Evolutionary conservation across 1,140 invertebrate genomes (phyloP).

Genomic region (Dendroctonus valens): DNA sequence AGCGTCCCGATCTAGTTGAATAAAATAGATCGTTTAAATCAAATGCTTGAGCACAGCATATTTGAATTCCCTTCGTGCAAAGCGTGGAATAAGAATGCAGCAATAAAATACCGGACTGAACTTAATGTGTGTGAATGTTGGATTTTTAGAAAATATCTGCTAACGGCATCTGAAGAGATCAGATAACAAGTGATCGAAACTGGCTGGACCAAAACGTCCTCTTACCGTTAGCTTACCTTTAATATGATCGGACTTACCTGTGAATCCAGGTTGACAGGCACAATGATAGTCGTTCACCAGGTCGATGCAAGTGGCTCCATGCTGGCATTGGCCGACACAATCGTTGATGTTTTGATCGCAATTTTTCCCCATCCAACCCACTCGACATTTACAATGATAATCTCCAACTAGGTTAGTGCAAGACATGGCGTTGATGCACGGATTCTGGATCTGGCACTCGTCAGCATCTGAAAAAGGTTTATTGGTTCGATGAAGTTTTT

Average conservation of each 20-base stretch:
- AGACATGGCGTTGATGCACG: conserved; percentile 79
- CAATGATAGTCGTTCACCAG: conserved; percentile 80
- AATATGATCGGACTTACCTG: conserved; percentile 55
- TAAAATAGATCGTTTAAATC: conserved; percentile 31
- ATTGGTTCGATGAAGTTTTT: not conserved
- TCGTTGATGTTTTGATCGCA: conserved; percentile 88
- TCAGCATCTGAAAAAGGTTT: conserved; percentile 58
- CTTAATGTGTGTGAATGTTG: conserved; percentile 43
- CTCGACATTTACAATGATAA: conserved; percentile 76
- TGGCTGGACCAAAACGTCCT: not conserved
- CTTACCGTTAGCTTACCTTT: not conserved
- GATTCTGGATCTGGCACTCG: conserved; percentile 57
- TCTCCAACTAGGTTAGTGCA: conserved; percentile 80
- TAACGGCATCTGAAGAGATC: not conserved
- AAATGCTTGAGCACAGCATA: conserved; percentile 32
- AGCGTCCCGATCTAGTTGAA: conserved; percentile 30
- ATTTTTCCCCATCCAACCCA: conserved; percentile 84
- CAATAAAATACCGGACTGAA: conserved; percentile 42
- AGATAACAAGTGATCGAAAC: not conserved
- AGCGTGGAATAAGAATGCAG: conserved; percentile 47
- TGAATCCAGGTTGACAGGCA: conserved; percentile 77
- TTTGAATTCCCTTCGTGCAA: conserved; percentile 41
- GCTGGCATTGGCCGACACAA: conserved; percentile 83
- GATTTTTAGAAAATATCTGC: conserved; percentile 11
- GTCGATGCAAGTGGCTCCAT: conserved; percentile 85